Conservation (phyloP, 2,797 vertebrate species). For the Halcyon chelicuti region DNA sequence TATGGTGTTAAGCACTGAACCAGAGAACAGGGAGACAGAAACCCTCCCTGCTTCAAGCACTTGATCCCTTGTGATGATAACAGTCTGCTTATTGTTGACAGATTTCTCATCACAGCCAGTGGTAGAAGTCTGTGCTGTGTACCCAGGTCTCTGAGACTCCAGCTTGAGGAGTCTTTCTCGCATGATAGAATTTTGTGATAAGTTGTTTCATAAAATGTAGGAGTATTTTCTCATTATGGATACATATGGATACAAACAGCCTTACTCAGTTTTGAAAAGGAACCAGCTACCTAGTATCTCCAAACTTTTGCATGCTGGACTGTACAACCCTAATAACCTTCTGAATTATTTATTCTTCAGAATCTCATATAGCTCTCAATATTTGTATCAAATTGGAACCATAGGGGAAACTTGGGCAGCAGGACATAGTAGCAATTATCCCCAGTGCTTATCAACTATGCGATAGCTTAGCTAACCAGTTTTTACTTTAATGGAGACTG, state of each 20-base stretch:
- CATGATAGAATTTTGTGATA: background rate
- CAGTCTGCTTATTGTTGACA: slow-evolving; percentile 47
- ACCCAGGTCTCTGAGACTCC: background rate
- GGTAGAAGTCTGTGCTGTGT: background rate
- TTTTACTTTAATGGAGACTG: background rate
- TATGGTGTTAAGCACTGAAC: slow-evolving; percentile 42
- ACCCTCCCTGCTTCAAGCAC: background rate
- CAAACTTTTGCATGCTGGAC: background rate
- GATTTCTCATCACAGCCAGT: slow-evolving; percentile 4
- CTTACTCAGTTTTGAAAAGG: background rate
- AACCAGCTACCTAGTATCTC: background rate
- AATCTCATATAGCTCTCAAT: background rate
- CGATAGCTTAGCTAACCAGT: background rate
- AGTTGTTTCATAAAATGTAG: background rate
- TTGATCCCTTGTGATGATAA: slow-evolving; percentile 57
- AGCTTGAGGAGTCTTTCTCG: background rate
- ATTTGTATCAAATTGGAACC: slow-evolving; percentile 21
- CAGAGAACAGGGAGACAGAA: slow-evolving; percentile 30
- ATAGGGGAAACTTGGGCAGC: background rate
- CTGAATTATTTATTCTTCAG: slow-evolving; percentile 40
- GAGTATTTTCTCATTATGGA: background rate
- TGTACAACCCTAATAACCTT: slow-evolving; percentile 16
- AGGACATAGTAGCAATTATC: slow-evolving; percentile 9
- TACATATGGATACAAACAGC: background rate
- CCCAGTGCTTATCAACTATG: background rate